These are phyloP conservation scores for Caenorhabditis uteleia DNA, from an alignment of 2,888 invertebrate species.

Conservation along the genomic window DNA sequence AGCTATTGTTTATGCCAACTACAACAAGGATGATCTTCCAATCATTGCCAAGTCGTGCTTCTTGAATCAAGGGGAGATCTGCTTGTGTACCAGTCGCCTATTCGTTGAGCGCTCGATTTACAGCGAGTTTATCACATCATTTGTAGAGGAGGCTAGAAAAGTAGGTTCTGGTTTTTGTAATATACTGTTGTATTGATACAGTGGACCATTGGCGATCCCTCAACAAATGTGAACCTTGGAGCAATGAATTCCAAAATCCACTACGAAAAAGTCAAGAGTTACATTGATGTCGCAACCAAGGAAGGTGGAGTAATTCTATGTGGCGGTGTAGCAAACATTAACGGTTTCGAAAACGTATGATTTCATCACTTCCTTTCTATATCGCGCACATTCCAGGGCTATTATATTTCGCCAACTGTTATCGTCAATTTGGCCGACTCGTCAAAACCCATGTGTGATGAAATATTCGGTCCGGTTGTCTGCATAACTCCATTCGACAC, in stretches of 20 bases:
- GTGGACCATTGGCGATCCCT: constrained; percentile 58
- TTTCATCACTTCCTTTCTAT: not conserved
- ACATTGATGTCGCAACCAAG: constrained; percentile 69
- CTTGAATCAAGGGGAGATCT: constrained; percentile 75
- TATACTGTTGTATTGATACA: constrained; percentile 16
- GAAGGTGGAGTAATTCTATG: constrained; percentile 72
- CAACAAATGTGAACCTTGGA: constrained; percentile 68
- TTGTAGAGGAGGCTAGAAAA: constrained; percentile 60
- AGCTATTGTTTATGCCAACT: constrained; percentile 73
- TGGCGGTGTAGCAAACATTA: constrained; percentile 70
- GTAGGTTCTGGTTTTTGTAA: constrained; percentile 16
- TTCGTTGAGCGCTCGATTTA: constrained; percentile 73
- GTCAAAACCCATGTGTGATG: constrained; percentile 73
- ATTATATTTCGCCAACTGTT: constrained; percentile 73
- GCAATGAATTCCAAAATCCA: constrained; percentile 73
- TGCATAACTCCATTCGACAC: constrained; percentile 70
- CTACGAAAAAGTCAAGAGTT: constrained; percentile 70
- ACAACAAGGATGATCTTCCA: constrained; percentile 71
- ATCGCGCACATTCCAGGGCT: constrained; percentile 70
- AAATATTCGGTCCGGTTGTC: constrained; percentile 75
- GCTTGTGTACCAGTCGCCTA: constrained; percentile 74
- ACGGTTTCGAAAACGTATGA: constrained; percentile 69
- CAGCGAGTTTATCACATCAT: constrained; percentile 71
- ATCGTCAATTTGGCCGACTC: constrained; percentile 71
- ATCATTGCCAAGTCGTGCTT: constrained; percentile 72